These are phyloP conservation scores for Dinomys branickii DNA, from an alignment of 2,113 vertebrate genomes.

Conservation along the genomic window DNA sequence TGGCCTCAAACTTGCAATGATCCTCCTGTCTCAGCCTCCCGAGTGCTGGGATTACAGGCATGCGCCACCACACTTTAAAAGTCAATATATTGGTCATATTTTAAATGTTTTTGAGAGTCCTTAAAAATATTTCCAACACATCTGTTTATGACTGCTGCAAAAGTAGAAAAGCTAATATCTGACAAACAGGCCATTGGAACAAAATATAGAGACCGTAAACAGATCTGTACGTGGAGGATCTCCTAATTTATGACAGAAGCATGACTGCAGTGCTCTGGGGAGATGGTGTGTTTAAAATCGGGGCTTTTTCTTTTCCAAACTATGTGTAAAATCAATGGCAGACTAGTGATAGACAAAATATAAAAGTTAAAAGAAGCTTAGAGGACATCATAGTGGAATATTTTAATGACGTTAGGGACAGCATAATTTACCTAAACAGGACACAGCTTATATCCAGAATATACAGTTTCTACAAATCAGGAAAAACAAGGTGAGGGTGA, in stretches of 20 bases:
- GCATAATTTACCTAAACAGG: no score
- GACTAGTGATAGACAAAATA: no score
- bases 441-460: neutral
- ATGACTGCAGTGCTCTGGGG: neutral
- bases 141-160: neutral
- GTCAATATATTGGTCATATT: neutral
- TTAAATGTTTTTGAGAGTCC: neutral
- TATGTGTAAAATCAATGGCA: no score
- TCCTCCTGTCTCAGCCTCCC: no score
- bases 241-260: neutral
- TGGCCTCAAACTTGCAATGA: no score
- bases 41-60: no score
- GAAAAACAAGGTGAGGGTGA: neutral
- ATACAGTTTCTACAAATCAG: neutral
- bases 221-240: neutral
- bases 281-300: conserved; percentile 2
- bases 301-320: no score
- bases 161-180: neutral
- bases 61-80: no score
- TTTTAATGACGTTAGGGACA: no score
- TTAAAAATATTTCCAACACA: neutral
- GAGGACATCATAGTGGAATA: no score
- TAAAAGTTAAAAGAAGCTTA: no score
- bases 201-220: neutral
- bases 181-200: neutral